Evolutionary conservation across 2,113 vertebrate species (phyloP).

Genomic region (Apaloderma vittatum): DNA sequence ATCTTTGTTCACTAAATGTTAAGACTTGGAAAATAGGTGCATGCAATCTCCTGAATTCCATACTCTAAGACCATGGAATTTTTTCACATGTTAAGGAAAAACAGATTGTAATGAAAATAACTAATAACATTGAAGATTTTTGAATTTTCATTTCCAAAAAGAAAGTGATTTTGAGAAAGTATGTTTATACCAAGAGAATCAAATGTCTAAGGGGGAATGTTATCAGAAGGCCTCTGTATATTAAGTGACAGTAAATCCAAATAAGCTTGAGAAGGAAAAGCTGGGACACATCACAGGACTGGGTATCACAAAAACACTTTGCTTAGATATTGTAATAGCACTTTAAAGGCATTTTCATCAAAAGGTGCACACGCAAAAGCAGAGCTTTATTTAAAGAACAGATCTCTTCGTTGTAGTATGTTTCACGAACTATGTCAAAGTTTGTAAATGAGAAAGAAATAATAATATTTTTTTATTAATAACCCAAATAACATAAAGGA

Average conservation of each 20-base stretch:
- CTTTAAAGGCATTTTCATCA: background rate
- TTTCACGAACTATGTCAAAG: background rate
- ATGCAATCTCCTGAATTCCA: background rate
- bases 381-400: background rate
- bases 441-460: background rate
- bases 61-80: background rate
- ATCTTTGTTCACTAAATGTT: background rate
- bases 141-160: background rate
- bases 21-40: background rate
- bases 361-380: background rate
- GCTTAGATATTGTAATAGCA: background rate
- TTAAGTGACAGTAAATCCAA: background rate
- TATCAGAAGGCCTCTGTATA: background rate
- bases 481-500: background rate
- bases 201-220: background rate
- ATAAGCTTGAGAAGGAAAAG: background rate
- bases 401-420: background rate
- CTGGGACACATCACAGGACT: background rate
- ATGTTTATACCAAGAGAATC: background rate
- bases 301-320: background rate
- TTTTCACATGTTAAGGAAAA: background rate
- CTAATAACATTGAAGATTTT: background rate
- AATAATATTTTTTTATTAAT: background rate
- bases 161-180: background rate
- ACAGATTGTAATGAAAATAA: background rate